Evolutionary conservation across 2,888 invertebrate genomes (phyloP).

Genomic region (Agrotis exclamationis): DNA sequence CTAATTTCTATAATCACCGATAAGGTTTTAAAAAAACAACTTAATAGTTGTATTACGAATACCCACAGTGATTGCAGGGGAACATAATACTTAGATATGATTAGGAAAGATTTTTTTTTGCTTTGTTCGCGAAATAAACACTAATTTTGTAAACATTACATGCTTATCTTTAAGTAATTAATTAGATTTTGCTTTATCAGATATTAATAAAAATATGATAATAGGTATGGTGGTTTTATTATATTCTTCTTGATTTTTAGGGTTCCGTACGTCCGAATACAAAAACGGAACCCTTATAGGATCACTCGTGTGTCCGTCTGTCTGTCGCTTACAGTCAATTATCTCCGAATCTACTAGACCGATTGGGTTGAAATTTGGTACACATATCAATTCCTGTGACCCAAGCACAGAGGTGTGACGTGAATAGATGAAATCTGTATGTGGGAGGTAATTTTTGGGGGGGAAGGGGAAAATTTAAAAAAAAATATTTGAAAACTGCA

Average conservation of each 20-base stretch:
- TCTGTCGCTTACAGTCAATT: too few species aligned
- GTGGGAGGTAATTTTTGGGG: too few species aligned
- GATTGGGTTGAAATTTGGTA: too few species aligned
- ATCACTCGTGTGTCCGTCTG: too few species aligned
- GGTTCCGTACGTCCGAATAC: too few species aligned
- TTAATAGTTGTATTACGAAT: neutral
- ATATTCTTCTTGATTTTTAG: neutral
- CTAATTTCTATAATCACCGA: constrained; percentile 18
- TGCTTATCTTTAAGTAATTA: neutral
- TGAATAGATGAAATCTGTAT: too few species aligned
- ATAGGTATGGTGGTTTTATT: constrained; percentile 6
- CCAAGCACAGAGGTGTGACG: too few species aligned
- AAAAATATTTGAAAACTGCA: too few species aligned
- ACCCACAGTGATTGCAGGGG: constrained; percentile 10
- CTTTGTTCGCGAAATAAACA: neutral
- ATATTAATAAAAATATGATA: neutral
- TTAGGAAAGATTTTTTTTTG: neutral
- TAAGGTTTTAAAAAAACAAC: constrained; percentile 18
- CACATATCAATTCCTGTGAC: too few species aligned
- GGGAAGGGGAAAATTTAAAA: too few species aligned
- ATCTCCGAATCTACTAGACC: too few species aligned
- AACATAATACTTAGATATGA: neutral
- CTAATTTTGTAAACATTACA: neutral
- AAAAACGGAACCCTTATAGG: too few species aligned
- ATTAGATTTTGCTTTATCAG: neutral